phyloP scores from a whole-genome alignment of 2,797 vertebrate genomes.

The Hirundo rustica region DNA sequence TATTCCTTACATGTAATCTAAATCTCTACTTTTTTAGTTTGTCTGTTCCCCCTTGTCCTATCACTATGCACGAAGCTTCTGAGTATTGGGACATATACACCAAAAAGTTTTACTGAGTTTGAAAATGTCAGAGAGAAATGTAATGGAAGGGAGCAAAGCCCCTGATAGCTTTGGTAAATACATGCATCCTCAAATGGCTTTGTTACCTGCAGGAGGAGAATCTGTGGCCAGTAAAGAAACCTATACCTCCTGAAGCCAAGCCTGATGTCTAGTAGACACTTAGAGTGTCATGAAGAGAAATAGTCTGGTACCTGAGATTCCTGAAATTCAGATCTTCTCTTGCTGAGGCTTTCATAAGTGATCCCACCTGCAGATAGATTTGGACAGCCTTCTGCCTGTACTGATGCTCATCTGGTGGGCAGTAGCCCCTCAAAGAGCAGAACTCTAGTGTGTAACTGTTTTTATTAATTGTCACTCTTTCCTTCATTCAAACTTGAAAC shows the following conservation, averaged over 20 bases:
- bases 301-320: not conserved
- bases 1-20: not conserved
- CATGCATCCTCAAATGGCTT: rapidly evolving
- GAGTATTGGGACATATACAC: not conserved
- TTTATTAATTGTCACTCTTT: not conserved
- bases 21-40: not conserved
- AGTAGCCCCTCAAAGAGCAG: not conserved
- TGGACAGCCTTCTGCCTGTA: not conserved
- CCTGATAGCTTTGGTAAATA: not conserved
- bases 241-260: not conserved
- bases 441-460: not conserved
- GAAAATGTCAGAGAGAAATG: not conserved
- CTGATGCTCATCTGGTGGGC: not conserved
- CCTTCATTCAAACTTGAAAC: not conserved
- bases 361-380: not conserved
- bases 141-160: not conserved
- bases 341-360: not conserved
- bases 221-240: too few species aligned
- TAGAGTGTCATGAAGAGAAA: not conserved
- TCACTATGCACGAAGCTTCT: not conserved
- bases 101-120: not conserved
- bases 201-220: not conserved
- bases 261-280: not conserved
- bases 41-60: not conserved
- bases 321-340: not conserved